Evolutionary conservation across 2,797 vertebrate genomes (phyloP), one percentile per base, ranked within the genome.

Genomic region (Sebastes flavidus): DNA sequence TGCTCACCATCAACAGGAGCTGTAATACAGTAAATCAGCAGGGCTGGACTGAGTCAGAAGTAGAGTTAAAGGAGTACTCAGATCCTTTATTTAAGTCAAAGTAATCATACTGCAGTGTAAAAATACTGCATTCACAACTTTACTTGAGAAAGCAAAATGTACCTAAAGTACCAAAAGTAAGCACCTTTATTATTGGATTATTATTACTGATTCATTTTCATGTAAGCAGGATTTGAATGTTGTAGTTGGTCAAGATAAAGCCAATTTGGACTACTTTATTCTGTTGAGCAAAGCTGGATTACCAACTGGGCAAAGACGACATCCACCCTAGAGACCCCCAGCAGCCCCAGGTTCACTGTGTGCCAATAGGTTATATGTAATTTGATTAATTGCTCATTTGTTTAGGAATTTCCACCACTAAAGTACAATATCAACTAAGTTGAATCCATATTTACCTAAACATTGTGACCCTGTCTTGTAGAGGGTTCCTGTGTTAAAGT

Each of bases 291-390:
- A 63, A 30, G 30, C 46, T 27, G 12, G 22, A 38, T 55, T 55
- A 36, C 14, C 38, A 42, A 42, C 38, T 42, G 38, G 38, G 38
- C 38, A 16, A 42, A 42, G 38, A 42, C 38, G 14, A 16, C 38
- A 42, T 42, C 38, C 0, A 0, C 0, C 3, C 0, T 42, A 42
- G 38, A 42, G 38, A 42, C 14, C 14, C 38, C 38, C 16, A 42
- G 6, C 12, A 10, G 5, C 34, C 24, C 24, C 10, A 27, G 4
- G 30, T 27, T 77, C 36, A 24, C 27, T 36, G 10, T 52, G 12
- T 62, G 0, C 30, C 2, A 22, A 18, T 14, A 34, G 29, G 16
- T 77, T 60, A 22, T n/a, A 27, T 3, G 2, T 16, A 9, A 22
- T 52, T 4, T 36, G 29, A 77, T n/a, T 11, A 34, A 34, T 1